phyloP scores from a whole-genome alignment of 2,797 vertebrate genomes.

The Pempheris klunzingeri region DNA sequence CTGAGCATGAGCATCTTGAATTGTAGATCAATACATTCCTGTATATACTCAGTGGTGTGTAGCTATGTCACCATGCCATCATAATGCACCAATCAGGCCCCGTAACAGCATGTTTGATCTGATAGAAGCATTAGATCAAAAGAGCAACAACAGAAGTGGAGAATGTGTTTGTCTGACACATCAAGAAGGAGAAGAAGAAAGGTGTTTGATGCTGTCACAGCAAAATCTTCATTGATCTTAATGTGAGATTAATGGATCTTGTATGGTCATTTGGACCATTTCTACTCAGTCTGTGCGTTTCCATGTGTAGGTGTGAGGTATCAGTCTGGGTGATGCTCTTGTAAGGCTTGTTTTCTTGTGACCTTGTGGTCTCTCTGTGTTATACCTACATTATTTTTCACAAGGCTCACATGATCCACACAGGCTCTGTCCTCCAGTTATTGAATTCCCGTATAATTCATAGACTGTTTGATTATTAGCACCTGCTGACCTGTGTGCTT shows the following conservation, averaged over 20 bases:
- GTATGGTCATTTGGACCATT: background rate
- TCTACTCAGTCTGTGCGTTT: background rate
- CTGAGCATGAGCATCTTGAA: constrained; percentile 8
- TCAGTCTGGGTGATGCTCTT: background rate
- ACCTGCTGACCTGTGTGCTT: background rate
- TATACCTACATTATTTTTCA: constrained; percentile 18
- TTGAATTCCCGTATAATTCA: background rate
- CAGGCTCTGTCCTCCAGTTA: background rate
- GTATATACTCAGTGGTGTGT: constrained; percentile 48
- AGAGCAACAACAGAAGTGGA: background rate
- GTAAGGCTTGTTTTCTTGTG: constrained; percentile 3
- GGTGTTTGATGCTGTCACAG: background rate
- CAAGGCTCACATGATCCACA: background rate
- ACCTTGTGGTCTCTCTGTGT: constrained; percentile 2
- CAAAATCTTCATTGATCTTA: background rate
- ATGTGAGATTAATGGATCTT: too few species aligned
- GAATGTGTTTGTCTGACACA: constrained; percentile 5
- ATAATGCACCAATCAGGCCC: constrained; percentile 33
- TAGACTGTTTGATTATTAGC: background rate
- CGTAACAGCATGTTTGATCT: constrained; percentile 42
- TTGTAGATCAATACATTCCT: constrained; percentile 63
- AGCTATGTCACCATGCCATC: constrained; percentile 55
- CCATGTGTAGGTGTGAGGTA: background rate
- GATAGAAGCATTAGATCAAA: constrained; percentile 14
- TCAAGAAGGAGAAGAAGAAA: background rate